Conservation (phyloP, 2,888 invertebrate genomes). For the Scotopteryx bipunctaria region DNA sequence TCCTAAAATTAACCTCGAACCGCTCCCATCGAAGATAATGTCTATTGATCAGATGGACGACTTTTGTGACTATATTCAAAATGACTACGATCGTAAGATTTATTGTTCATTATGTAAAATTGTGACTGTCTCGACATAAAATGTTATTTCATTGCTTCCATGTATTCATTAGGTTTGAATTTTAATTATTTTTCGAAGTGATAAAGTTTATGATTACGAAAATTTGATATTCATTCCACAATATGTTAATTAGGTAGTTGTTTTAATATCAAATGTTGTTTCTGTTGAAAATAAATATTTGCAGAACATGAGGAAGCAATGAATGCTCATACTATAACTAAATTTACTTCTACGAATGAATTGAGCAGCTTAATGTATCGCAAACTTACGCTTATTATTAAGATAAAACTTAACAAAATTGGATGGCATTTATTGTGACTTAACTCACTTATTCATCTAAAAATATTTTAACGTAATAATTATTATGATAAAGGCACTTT, state of each 20-base stretch:
- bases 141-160: conserved; percentile 66
- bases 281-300: conserved; percentile 33
- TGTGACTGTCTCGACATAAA: conserved; percentile 61
- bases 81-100: conserved; percentile 65
- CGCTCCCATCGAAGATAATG: conserved; percentile 75
- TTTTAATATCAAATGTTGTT: conserved; percentile 34
- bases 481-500: conserved; percentile 79
- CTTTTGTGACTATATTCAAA: conserved; percentile 70
- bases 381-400: conserved; percentile 69
- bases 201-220: conserved; percentile 23
- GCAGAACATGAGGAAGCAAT: conserved; percentile 51
- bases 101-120: conserved; percentile 63
- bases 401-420: conserved; percentile 80
- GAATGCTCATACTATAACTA: conserved; percentile 59
- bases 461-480: conserved; percentile 71
- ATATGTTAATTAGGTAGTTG: conserved; percentile 38
- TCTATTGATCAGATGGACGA: conserved; percentile 66
- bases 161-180: conserved; percentile 40
- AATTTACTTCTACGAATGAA: conserved; percentile 75
- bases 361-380: conserved; percentile 78
- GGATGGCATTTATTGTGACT: conserved; percentile 84
- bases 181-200: conserved; percentile 26
- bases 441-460: conserved; percentile 77
- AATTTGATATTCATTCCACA: conserved; percentile 33
- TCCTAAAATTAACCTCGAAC: conserved; percentile 74